Evolutionary conservation across 2,888 invertebrate genomes (phyloP).

Genomic region (Rhingia rostrata): DNA sequence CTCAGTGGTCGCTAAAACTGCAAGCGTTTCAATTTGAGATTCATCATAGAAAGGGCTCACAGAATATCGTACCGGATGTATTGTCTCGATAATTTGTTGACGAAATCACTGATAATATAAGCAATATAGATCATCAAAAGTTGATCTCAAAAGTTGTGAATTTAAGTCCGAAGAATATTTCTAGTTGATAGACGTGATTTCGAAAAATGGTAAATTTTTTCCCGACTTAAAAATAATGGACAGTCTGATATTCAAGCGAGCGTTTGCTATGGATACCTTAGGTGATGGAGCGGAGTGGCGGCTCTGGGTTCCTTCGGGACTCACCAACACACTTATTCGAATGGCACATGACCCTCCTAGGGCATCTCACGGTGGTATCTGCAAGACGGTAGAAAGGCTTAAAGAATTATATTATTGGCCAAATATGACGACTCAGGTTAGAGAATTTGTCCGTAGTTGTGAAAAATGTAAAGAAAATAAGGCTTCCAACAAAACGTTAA

Average conservation of each 20-base stretch:
- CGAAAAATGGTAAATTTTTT: too few species aligned
- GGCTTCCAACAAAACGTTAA: conserved; percentile 18
- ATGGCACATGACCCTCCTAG: conserved; percentile 37
- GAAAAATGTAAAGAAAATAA: conserved; percentile 35
- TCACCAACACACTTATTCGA: not conserved
- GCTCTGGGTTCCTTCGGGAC: conserved; percentile 20
- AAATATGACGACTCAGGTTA: conserved; percentile 34
- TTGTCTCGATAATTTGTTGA: conserved; percentile 4
- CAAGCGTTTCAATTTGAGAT: conserved; percentile 24
- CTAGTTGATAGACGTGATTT: not conserved
- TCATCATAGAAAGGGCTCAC: conserved; percentile 22
- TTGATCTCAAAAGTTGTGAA: not conserved
- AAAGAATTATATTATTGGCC: conserved; percentile 62
- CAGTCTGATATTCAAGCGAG: too few species aligned
- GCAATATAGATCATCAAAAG: not conserved
- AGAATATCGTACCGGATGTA: conserved; percentile 19
- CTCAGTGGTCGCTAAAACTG: conserved; percentile 3
- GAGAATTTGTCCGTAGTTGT: conserved; percentile 14
- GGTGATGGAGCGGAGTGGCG: conserved; percentile 4
- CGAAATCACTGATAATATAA: not conserved
- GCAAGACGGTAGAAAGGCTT: conserved; percentile 32
- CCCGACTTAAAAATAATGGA: too few species aligned
- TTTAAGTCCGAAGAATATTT: conserved; percentile 2
- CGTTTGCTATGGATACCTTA: too few species aligned
- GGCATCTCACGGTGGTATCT: conserved; percentile 36